Percentiles rank a stretch among this genome's conserved stretches.
phyloP scores from a whole-genome alignment of 2,797 vertebrate genomes.

The Hafferia zeledoni region DNA sequence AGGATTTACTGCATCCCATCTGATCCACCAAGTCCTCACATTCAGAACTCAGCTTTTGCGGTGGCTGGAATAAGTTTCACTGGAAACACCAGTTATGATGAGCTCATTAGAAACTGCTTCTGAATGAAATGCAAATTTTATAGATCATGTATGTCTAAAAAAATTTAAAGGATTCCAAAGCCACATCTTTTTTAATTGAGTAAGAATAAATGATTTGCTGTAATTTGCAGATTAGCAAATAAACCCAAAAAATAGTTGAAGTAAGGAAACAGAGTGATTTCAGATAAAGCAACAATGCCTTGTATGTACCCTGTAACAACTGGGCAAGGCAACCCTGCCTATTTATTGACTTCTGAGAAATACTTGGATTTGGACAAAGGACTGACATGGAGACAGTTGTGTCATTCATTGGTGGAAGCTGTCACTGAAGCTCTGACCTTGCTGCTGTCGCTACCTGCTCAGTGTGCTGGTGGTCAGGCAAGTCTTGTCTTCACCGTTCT shows the following conservation, averaged over 20 bases:
- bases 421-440: neutral
- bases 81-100: neutral
- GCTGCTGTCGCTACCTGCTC: neutral
- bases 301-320: neutral
- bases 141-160: neutral
- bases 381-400: neutral
- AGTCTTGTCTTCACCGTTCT: neutral
- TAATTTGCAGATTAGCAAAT: neutral
- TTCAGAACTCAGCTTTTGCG: neutral
- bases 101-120: neutral
- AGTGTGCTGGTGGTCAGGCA: neutral
- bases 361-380: neutral
- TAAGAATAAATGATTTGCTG: neutral
- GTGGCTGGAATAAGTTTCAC: neutral
- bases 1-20: neutral
- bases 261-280: neutral
- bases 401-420: neutral
- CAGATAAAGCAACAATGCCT: neutral
- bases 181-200: neutral
- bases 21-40: neutral
- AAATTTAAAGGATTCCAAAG: neutral
- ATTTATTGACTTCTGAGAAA: neutral
- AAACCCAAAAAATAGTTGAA: neutral
- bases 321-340: neutral
- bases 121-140: neutral